Percentiles rank a stretch among this genome's conserved stretches.
These are phyloP conservation scores for Ramphastos sulfuratus DNA, from an alignment of 2,113 vertebrate species.

Conservation along the genomic window DNA sequence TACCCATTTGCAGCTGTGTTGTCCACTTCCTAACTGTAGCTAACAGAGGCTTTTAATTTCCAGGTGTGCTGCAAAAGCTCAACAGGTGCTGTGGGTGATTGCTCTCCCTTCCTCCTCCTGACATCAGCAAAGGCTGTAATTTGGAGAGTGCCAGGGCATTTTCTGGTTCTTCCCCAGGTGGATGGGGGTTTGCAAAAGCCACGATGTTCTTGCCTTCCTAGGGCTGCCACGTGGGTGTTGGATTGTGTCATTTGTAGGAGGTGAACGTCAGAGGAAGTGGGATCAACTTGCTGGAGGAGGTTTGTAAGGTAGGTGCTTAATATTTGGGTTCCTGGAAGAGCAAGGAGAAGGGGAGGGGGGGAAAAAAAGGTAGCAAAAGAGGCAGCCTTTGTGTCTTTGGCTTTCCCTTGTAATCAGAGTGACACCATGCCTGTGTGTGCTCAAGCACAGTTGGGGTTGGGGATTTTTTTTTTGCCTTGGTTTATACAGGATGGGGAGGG, in stretches of 20 bases:
- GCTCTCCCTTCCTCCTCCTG: background rate
- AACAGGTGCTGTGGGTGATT: background rate
- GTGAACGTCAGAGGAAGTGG: slow-evolving; percentile 57
- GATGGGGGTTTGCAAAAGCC: slow-evolving; percentile 5
- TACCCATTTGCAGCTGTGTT: background rate
- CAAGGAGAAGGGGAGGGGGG: background rate
- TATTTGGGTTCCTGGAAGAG: slow-evolving; percentile 64
- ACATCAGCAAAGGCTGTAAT: background rate
- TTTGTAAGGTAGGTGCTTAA: slow-evolving; percentile 49
- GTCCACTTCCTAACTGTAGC: background rate
- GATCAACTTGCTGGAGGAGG: slow-evolving; percentile 29
- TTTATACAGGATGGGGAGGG: background rate
- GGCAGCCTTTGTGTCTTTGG: background rate
- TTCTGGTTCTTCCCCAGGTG: slow-evolving; percentile 12
- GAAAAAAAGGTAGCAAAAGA: slow-evolving; percentile 23
- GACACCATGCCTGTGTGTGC: background rate
- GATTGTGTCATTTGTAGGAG: slow-evolving; percentile 60
- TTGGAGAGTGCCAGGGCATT: background rate
- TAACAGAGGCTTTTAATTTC: background rate
- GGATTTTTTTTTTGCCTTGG: background rate
- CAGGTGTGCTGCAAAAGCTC: background rate
- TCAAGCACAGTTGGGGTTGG: background rate
- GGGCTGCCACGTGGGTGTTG: slow-evolving; percentile 22
- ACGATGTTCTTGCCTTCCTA: background rate
- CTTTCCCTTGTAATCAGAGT: background rate